Base-by-base conservation (phyloP, 2,113 vertebrate genomes). In the Eclectus roratus region DNA sequence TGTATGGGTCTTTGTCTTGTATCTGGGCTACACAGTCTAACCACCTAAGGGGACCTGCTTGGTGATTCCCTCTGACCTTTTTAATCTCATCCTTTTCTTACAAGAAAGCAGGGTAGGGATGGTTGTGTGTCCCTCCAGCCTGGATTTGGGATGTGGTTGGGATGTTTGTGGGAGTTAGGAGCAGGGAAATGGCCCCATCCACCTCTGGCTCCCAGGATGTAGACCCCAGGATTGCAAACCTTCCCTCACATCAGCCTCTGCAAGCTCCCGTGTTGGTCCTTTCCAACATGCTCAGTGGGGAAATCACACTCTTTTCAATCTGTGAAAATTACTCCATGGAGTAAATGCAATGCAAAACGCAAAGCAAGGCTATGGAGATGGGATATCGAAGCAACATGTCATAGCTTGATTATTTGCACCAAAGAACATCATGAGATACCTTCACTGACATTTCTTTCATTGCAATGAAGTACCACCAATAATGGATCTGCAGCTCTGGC, bases 321-420 rank as follows among this genome's bases (percentile, higher is more conserved):
- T 61, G 46, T 41, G 29, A 70, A 70, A 55, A 53, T 55, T 21
- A 19, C 28, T 43, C 12, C 31, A 7, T 76, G 24, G 65, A 43
- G 14, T 46, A 61, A 80, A 80, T 6, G 3, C 20, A 31, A 17
- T 33, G 46, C 19, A 39, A 78, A 80, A 80, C 20, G 10, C 46
- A n/a, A 60, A 65, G 18, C 31, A 14, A 1, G 1, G 27, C 50
- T n/a, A 2, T 4, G 11, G 77, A 50, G 56, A n/a, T 2, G 12
- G 66, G 63, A 17, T 50, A 77, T 77, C 47, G 83, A 24, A 72
- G 24, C 43, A 52, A 2, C 7, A 0, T 43, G 61, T 6, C 35
- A 5, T 41, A 50, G 47, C 43, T 49, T 0, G 0, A 3, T 80
- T 53, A 21, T 73, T 72, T 46, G 18, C 37, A 66, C 28, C 29